phyloP scores from a whole-genome alignment of 37 sponge, comb jelly and placozoan species.

The Amphimedon queenslandica region DNA sequence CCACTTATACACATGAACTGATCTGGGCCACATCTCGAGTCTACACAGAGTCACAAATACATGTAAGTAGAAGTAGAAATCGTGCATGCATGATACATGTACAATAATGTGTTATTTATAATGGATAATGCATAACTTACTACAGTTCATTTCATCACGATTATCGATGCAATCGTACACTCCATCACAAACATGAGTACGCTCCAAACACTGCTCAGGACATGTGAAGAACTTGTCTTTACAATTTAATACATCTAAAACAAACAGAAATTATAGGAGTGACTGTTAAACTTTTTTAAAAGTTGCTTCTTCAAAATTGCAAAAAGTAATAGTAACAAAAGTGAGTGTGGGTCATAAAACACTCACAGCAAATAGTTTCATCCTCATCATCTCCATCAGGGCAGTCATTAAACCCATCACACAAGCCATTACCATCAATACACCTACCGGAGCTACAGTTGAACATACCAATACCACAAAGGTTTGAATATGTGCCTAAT shows the following conservation, averaged over 20 bases:
- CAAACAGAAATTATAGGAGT: background rate
- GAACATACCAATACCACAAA: background rate
- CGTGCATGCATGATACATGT: constrained; percentile 24
- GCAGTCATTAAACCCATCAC: constrained; percentile 6
- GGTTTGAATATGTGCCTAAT: background rate
- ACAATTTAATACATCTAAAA: constrained; percentile 8
- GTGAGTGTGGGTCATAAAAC: too few relatives aligned
- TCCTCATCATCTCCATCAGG: background rate
- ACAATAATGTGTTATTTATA: constrained; percentile 30
- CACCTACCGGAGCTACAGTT: background rate
- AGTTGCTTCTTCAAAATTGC: too few relatives aligned
- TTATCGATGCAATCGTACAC: constrained; percentile 47
- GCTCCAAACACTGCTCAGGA: constrained; percentile 8
- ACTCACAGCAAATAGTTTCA: constrained; percentile 1
- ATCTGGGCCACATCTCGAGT: background rate
- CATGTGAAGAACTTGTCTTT: constrained; percentile 1
- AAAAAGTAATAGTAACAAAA: background rate
- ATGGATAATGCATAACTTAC: constrained; percentile 16
- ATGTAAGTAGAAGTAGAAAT: constrained; percentile 38
- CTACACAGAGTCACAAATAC: constrained; percentile 24
- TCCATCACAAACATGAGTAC: constrained; percentile 45
- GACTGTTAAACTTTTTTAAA: too few relatives aligned
- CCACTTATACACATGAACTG: constrained; percentile 47
- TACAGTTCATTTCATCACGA: constrained; percentile 45
- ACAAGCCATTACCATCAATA: background rate